Base-by-base conservation (phyloP, 2,797 vertebrate species). In the Centropyge bicolor region DNA sequence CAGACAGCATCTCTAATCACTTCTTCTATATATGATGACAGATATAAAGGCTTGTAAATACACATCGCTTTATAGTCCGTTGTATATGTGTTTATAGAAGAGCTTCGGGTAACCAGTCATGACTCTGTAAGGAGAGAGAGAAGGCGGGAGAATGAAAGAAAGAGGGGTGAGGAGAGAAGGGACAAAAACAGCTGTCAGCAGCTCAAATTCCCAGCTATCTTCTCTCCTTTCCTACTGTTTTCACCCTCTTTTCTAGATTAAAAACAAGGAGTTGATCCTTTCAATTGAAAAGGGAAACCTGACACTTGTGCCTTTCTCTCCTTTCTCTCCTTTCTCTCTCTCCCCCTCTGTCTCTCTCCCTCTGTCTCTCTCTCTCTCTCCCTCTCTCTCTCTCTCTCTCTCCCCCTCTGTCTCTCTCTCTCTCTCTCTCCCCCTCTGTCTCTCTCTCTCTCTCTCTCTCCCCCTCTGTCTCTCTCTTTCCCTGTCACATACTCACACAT, bases 201-300 rank as follows among this genome's bases (percentile, higher is more conserved):
- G 89, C 86, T 92, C 89, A 80, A 72, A 88, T 93, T 91, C 74
- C 86, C 82, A 61, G 60, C 86, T 69, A 85, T 86, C 89, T 48
- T 83, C 86, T 93, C 90, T 76, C 38, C 84, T 91, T 88, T 87
- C 88, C 76, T 84, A 63, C 86, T 89, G 84, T 80, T 89, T 91
- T 92, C 89, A 88, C 70, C 85, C 86, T 88, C 79, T 89, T 90
- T 89, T 90, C 86, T 83, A 80, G 89, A 93, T 93, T 88, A 91
- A 91, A 91, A 91, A 89, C 81, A 80, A 89, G 76, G 78, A 90
- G 74, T 88, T 84, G 86, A 92, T 88, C 83, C 86, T 74, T 75
- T 91, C 81, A 92, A 90, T 87, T 83, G 85, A 89, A 88, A 89
- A 82, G 73, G 68, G 91, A 91, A 92, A 93, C 86, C 78, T 73